Evolutionary conservation across 2,797 vertebrate genomes (phyloP).

Genomic region (Danionella dracula): DNA sequence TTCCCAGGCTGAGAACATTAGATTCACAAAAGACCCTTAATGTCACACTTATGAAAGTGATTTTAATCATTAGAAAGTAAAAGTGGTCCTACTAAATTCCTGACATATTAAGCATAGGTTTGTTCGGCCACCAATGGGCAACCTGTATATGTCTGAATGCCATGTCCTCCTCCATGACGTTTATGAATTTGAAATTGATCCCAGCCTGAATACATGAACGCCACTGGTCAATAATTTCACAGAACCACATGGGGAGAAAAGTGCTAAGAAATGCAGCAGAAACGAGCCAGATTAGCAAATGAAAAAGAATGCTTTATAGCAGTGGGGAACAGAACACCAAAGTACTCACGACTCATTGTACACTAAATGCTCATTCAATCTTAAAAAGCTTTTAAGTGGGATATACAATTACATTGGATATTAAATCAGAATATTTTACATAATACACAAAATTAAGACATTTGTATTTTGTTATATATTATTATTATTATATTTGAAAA

Average conservation of each 20-base stretch:
- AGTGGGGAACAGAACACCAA: too few species aligned
- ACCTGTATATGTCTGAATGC: not conserved
- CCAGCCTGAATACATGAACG: not conserved
- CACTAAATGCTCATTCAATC: too few species aligned
- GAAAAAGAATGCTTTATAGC: not conserved
- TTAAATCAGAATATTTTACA: too few species aligned
- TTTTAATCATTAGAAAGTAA: not conserved
- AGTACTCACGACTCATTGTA: too few species aligned
- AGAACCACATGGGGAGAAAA: not conserved
- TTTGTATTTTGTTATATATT: too few species aligned
- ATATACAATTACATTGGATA: too few species aligned
- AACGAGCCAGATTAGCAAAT: too few species aligned
- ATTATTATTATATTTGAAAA: too few species aligned
- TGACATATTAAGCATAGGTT: not conserved
- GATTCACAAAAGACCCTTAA: conserved; percentile 20
- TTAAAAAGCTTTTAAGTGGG: too few species aligned
- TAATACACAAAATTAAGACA: too few species aligned
- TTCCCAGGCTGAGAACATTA: conserved; percentile 24
- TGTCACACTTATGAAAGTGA: not conserved
- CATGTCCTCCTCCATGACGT: not conserved
- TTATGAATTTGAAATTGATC: not conserved
- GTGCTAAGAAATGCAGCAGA: not conserved
- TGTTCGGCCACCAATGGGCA: not conserved
- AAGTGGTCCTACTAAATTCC: not conserved
- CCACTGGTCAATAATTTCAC: not conserved